These are phyloP conservation scores for Psittacula cyanocephala DNA, from an alignment of 2,113 vertebrate species.

Conservation along the genomic window DNA sequence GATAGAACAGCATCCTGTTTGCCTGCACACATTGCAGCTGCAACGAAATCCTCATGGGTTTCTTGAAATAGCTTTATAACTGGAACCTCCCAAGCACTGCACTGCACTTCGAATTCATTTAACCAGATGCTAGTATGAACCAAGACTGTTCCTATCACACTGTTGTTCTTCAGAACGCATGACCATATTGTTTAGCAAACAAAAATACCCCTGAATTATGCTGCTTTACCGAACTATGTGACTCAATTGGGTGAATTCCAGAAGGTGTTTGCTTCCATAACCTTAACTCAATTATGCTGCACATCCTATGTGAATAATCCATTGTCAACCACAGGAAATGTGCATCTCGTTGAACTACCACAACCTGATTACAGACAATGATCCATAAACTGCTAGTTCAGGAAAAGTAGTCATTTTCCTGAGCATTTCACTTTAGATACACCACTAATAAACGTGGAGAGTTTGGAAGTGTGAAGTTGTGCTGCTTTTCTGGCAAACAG, in stretches of 20 bases:
- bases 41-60: slow-evolving; percentile 59
- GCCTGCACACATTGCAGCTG: slow-evolving; percentile 57
- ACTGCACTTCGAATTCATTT: not conserved
- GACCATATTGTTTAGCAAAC: not conserved
- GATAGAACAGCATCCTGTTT: slow-evolving; percentile 67
- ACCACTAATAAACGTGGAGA: not conserved
- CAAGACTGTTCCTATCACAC: not conserved
- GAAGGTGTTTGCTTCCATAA: slow-evolving; percentile 1
- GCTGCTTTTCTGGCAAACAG: not conserved
- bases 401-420: not conserved
- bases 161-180: not conserved
- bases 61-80: slow-evolving; percentile 49
- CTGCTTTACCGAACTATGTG: not conserved
- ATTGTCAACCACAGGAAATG: slow-evolving; percentile 39
- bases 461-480: not conserved
- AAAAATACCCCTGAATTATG: not conserved
- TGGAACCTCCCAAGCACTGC: not conserved
- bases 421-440: not conserved
- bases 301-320: slow-evolving; percentile 28
- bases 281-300: not conserved
- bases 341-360: not conserved
- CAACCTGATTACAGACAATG: slow-evolving; percentile 1
- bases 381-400: not conserved
- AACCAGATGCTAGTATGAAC: not conserved
- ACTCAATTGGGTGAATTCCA: slow-evolving; percentile 2